phyloP scores from a whole-genome alignment of 1,140 invertebrate genomes.

The Nebria ingens region DNA sequence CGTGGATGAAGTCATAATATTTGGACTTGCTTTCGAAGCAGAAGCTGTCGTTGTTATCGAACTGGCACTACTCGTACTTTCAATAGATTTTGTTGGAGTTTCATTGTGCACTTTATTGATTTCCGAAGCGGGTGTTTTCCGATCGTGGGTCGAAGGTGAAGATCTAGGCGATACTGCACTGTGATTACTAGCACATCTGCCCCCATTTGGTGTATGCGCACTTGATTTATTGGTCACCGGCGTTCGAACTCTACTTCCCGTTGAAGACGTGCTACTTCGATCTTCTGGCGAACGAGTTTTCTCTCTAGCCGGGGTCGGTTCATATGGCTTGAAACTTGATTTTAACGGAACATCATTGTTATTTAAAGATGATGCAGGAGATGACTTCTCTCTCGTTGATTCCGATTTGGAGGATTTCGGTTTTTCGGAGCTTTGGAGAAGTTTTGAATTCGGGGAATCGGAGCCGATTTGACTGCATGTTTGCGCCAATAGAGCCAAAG shows the following conservation, averaged over 20 bases:
- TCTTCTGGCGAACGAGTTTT: constrained; percentile 49
- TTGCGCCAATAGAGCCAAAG: constrained; percentile 82
- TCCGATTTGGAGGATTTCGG: constrained; percentile 48
- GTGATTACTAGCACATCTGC: constrained; percentile 48
- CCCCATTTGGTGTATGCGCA: constrained; percentile 35
- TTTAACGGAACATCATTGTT: constrained; percentile 36
- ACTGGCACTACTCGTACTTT: constrained; percentile 30
- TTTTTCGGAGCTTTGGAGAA: constrained; percentile 57
- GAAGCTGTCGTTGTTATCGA: constrained; percentile 27
- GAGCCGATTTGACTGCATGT: constrained; percentile 93
- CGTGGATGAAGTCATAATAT: constrained; percentile 40
- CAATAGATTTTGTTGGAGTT: constrained; percentile 34
- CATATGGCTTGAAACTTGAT: constrained; percentile 62
- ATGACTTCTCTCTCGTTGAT: constrained; percentile 44
- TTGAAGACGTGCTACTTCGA: constrained; percentile 32
- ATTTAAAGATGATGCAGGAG: constrained; percentile 31
- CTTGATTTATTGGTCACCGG: constrained; percentile 40
- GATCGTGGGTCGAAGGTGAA: constrained; percentile 32
- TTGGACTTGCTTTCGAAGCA: constrained; percentile 39
- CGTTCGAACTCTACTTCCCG: constrained; percentile 42
- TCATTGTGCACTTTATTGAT: constrained; percentile 18
- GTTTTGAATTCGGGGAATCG: constrained; percentile 60
- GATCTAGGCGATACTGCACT: constrained; percentile 49
- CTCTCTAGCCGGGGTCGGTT: constrained; percentile 48
- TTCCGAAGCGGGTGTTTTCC: constrained; percentile 38